Conservation (phyloP, 2,113 vertebrate species). For the Callithrix jacchus region DNA sequence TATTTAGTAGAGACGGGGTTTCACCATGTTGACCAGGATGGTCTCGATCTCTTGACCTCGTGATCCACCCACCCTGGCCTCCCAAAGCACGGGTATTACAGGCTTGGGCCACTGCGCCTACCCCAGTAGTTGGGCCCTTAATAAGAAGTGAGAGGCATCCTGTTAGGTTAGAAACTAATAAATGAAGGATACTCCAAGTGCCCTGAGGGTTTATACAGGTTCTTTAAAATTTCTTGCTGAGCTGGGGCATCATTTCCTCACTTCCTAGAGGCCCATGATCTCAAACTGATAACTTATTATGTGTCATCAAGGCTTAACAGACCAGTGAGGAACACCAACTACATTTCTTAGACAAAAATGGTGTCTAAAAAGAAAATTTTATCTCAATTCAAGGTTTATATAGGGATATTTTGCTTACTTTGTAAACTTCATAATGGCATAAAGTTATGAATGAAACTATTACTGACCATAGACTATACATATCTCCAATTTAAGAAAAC, state of each 20-base stretch:
- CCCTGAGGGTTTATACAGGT: background rate
- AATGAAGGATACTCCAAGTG: background rate
- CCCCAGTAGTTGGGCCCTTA: background rate
- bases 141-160: background rate
- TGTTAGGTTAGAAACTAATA: background rate
- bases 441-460: slow-evolving; percentile 39
- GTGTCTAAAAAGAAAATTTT: background rate
- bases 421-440: background rate
- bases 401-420: slow-evolving; percentile 35
- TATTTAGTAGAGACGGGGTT: too few species aligned
- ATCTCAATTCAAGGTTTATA: background rate
- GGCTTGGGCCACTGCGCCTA: too few species aligned
- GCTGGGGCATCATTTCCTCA: background rate
- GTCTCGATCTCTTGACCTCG: too few species aligned
- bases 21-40: too few species aligned
- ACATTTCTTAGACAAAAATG: slow-evolving; percentile 1
- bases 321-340: background rate
- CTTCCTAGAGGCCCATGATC: background rate
- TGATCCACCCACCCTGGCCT: too few species aligned
- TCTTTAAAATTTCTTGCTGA: background rate
- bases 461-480: background rate
- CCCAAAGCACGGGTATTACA: too few species aligned
- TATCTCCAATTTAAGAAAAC: slow-evolving; percentile 13
- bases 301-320: background rate
- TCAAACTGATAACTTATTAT: background rate